These are phyloP conservation scores for Erythrolamprus reginae DNA, from an alignment of 2,113 vertebrate genomes.

Conservation along the genomic window DNA sequence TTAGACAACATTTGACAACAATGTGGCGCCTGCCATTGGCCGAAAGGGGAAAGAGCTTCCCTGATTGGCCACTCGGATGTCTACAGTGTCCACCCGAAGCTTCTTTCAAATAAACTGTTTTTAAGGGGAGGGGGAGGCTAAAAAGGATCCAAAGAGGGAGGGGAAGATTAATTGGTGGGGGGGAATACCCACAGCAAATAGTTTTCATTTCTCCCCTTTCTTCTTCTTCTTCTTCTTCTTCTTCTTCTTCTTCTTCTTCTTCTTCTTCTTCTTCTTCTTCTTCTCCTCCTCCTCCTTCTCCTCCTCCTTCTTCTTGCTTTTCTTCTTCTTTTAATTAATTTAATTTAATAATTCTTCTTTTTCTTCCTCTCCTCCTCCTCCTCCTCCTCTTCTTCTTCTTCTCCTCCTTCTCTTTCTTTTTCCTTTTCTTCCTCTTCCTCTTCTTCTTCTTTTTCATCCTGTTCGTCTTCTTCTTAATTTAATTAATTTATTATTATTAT, in stretches of 20 bases:
- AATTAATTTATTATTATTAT: too few species aligned
- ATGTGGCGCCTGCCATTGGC: conserved; percentile 96
- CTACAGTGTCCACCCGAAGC: conserved; percentile 82
- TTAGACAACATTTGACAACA: conserved; percentile 98
- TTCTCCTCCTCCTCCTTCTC: too few species aligned
- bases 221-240: background rate
- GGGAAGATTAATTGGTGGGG: background rate
- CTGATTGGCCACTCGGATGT: conserved; percentile 86
- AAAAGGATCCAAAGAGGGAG: conserved; percentile 64
- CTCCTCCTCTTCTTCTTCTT: too few species aligned
- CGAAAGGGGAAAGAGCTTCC: conserved; percentile 75
- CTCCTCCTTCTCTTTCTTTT: too few species aligned
- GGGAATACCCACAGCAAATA: conserved; percentile 31
- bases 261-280: background rate
- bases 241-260: too few species aligned
- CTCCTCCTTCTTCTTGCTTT: too few species aligned
- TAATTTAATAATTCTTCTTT: too few species aligned
- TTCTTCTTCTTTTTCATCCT: too few species aligned
- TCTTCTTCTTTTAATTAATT: too few species aligned
- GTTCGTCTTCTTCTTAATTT: too few species aligned
- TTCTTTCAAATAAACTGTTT: conserved; percentile 60
- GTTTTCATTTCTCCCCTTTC: conserved; percentile 46
- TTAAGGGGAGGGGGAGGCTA: conserved; percentile 20
- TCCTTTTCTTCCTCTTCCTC: conserved; percentile 7
- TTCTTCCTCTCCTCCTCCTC: too few species aligned